A percentile compares a stretch with the other conserved stretches of the same genome.
These are phyloP conservation scores for Dendrolimus pini DNA, from an alignment of 2,888 invertebrate genomes.

Conservation along the genomic window DNA sequence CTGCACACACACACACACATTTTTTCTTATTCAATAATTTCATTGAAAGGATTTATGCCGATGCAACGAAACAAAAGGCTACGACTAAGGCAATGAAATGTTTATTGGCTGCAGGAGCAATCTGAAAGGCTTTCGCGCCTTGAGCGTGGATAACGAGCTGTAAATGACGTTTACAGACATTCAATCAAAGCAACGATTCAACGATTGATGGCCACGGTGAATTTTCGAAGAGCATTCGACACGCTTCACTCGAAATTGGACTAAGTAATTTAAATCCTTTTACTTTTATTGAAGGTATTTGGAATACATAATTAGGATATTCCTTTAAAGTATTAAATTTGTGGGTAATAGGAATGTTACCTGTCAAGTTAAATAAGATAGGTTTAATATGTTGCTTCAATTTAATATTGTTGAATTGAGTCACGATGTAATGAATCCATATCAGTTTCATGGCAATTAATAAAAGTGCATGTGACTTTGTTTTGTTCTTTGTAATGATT, in stretches of 20 bases:
- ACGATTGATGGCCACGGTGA: slow-evolving; percentile 33
- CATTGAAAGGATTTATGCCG: no score
- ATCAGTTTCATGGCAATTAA: no score
- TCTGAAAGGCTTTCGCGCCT: slow-evolving; percentile 33
- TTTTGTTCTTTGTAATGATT: no score
- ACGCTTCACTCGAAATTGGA: slow-evolving; percentile 20
- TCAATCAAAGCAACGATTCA: slow-evolving; percentile 56
- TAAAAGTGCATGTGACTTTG: no score
- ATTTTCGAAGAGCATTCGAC: slow-evolving; percentile 27
- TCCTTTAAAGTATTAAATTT: background rate
- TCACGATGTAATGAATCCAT: no score
- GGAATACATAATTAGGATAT: slow-evolving; percentile 1
- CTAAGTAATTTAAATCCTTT: slow-evolving; percentile 25
- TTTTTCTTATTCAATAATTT: no score
- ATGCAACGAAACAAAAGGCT: no score
- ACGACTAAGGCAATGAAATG: slow-evolving; percentile 34
- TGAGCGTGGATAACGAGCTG: slow-evolving; percentile 56
- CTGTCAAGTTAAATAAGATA: background rate
- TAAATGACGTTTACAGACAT: slow-evolving; percentile 55
- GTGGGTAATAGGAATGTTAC: background rate
- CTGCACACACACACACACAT: no score
- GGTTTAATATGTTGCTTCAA: background rate
- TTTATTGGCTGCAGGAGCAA: slow-evolving; percentile 43
- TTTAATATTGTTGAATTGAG: no score
- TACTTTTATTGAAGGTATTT: slow-evolving; percentile 9